Conservation (phyloP, 2,888 invertebrate genomes). For the Leptarthrus brevirostris region DNA sequence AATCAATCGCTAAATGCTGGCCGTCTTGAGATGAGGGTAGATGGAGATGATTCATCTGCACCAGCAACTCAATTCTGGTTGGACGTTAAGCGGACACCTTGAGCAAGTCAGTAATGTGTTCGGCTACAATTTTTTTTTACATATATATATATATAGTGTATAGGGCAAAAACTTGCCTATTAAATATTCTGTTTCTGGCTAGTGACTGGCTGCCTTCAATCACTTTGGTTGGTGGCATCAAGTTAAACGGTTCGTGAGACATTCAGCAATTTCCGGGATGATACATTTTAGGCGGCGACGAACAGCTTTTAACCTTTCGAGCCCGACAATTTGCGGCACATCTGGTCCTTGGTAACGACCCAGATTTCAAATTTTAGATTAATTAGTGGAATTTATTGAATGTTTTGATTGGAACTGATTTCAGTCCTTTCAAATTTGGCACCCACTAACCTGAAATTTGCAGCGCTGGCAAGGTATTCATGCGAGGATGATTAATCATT, state of each 20-base stretch:
- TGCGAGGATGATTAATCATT: neutral
- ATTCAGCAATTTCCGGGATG: conserved; percentile 39
- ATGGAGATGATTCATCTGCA: conserved; percentile 11
- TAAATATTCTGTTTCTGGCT: too few species aligned
- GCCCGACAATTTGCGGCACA: neutral
- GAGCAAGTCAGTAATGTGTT: neutral
- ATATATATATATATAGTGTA: too few species aligned
- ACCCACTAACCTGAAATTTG: neutral
- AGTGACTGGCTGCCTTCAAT: too few species aligned
- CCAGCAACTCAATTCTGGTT: neutral
- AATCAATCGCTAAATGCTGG: conserved; percentile 22
- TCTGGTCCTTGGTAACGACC: conserved; percentile 20
- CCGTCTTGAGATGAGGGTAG: conserved; percentile 5
- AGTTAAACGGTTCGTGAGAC: conserved; percentile 7
- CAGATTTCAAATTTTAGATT: neutral
- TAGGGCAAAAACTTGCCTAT: neutral
- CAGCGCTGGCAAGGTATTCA: neutral
- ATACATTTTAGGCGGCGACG: conserved; percentile 11
- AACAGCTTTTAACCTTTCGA: neutral
- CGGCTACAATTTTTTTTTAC: neutral
- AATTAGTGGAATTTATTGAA: neutral
- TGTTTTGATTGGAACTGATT: conserved; percentile 2
- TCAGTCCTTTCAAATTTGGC: conserved; percentile 8
- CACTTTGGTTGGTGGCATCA: too few species aligned
- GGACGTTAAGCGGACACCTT: conserved; percentile 8